Conservation (phyloP, 2,113 vertebrate species). For the Austrofundulus limnaeus region DNA sequence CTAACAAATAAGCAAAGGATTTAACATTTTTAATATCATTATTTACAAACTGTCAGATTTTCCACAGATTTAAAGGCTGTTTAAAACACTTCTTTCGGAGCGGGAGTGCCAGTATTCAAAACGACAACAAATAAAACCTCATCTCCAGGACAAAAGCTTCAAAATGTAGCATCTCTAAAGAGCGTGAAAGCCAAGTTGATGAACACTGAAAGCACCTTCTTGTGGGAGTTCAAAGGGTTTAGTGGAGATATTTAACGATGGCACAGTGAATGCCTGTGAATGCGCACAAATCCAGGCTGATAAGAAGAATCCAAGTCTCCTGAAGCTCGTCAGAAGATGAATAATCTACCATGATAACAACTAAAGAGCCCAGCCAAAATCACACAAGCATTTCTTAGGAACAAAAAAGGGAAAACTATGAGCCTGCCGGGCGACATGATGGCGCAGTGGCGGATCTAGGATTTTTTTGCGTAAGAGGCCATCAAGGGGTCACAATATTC, state of each 20-base stretch:
- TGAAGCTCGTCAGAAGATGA: neutral
- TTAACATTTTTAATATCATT: no score
- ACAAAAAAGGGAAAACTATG: neutral
- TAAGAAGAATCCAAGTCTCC: neutral
- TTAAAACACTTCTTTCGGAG: no score
- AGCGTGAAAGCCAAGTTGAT: neutral
- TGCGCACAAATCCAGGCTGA: neutral
- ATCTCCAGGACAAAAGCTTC: no score
- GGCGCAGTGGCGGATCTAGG: no score
- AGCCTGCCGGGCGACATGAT: neutral
- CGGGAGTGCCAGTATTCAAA: no score
- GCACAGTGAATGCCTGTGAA: neutral
- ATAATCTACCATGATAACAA: neutral
- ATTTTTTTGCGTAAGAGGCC: no score
- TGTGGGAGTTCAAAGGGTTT: neutral
- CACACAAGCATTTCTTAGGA: neutral
- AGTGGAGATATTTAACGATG: neutral
- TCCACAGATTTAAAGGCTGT: no score
- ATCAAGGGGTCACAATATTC: no score
- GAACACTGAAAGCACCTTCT: neutral
- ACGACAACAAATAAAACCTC: no score
- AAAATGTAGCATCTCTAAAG: neutral
- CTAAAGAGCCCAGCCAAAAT: slow-evolving; percentile 4
- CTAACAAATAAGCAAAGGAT: neutral
- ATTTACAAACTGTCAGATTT: no score